phyloP scores from a whole-genome alignment of 2,113 vertebrate species.

The human (Homo sapiens) region DNA sequence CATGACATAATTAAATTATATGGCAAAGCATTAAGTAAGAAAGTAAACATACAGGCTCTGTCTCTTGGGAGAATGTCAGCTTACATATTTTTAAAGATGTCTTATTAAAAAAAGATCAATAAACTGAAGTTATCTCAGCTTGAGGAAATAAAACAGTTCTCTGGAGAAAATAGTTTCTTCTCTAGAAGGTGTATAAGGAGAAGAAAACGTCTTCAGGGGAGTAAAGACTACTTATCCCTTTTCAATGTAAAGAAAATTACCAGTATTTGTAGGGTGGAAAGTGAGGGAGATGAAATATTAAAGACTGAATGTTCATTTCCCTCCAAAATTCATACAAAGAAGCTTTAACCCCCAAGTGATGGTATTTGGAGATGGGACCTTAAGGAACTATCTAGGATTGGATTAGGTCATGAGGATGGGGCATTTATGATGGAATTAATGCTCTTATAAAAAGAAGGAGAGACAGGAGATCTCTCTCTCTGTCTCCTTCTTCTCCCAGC shows the following conservation, averaged over 20 bases:
- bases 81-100: not conserved
- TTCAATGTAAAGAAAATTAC: not conserved
- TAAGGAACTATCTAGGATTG: not conserved
- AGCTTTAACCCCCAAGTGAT: not conserved
- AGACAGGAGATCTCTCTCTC: not conserved
- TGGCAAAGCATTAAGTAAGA: not conserved
- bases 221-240: not conserved
- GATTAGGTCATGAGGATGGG: not conserved
- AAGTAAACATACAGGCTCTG: not conserved
- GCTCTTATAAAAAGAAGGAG: not conserved
- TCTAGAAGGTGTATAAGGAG: not conserved
- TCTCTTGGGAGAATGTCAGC: constrained; percentile 21
- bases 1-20: constrained; percentile 50
- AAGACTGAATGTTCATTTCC: not conserved
- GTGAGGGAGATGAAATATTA: not conserved
- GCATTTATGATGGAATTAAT: not conserved
- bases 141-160: constrained; percentile 12
- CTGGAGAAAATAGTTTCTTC: not conserved
- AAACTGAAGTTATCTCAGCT: not conserved
- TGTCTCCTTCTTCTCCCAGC: not conserved
- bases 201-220: not conserved
- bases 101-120: constrained; percentile 19
- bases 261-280: not conserved
- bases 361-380: not conserved
- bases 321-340: not conserved